phyloP scores from a whole-genome alignment of 2,113 vertebrate genomes.

The Pterocles orientalis region DNA sequence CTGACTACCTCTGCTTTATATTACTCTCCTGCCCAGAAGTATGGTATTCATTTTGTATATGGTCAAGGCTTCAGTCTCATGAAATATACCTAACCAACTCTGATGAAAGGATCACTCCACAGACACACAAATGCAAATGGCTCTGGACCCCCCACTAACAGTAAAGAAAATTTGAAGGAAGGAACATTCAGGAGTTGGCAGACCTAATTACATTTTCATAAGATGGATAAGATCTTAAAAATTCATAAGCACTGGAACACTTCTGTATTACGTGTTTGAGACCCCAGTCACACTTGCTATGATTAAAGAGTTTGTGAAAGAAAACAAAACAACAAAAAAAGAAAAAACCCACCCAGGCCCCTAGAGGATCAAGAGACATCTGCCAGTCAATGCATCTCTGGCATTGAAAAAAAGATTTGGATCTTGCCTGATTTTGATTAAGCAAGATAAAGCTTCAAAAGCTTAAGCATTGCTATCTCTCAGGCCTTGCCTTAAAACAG shows the following conservation, averaged over 20 bases:
- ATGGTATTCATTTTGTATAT: not conserved
- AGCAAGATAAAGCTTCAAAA: slow-evolving; percentile 48
- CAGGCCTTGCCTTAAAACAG: not conserved
- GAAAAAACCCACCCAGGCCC: not conserved
- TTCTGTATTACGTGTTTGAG: not conserved
- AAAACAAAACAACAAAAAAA: slow-evolving; percentile 1
- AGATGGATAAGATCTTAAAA: slow-evolving; percentile 38
- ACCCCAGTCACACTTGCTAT: not conserved
- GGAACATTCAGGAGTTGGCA: not conserved
- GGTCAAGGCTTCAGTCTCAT: not conserved
- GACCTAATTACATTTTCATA: not conserved
- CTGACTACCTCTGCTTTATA: not conserved
- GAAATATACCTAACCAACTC: not conserved
- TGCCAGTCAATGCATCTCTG: not conserved
- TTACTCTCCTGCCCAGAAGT: not conserved
- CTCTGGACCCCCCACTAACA: slow-evolving; percentile 39
- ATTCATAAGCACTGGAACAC: slow-evolving; percentile 23
- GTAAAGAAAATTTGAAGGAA: slow-evolving; percentile 10
- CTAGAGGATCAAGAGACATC: not conserved
- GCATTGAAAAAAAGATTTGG: not conserved
- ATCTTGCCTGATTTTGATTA: not conserved
- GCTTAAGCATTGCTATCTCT: not conserved
- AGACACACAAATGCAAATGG: not conserved
- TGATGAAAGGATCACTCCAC: not conserved
- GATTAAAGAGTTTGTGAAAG: slow-evolving; percentile 43